These are phyloP conservation scores for Pocillopora damicornis DNA, from an alignment of 64 coral and sea anemone species.

Conservation along the genomic window DNA sequence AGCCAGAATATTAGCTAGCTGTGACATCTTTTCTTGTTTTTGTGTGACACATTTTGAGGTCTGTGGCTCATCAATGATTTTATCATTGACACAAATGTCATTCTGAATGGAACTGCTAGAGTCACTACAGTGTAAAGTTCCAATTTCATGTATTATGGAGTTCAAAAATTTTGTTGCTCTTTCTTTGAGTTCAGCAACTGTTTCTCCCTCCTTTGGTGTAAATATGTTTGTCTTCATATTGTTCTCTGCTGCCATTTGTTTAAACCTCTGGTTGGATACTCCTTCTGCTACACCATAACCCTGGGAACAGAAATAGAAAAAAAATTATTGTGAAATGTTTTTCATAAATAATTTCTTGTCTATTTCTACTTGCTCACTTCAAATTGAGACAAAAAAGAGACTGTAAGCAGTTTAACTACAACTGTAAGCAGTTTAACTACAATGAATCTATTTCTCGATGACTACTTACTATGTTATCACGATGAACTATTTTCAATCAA, in stretches of 20 bases:
- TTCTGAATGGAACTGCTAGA: not conserved
- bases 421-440: no score
- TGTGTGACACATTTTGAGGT: no score
- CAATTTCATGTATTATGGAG: not conserved
- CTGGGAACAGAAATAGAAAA: not conserved
- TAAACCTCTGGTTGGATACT: not conserved
- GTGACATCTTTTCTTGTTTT: not conserved
- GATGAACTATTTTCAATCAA: no score
- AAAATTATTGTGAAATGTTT: no score
- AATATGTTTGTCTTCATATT: slow-evolving; percentile 6
- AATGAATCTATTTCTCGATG: no score
- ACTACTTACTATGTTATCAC: no score
- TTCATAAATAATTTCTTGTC: no score
- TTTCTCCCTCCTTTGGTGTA: slow-evolving; percentile 26
- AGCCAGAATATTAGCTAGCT: not conserved
- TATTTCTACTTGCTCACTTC: no score
- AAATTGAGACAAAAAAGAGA: no score
- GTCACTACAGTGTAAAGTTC: not conserved
- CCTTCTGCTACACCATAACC: slow-evolving; percentile 15
- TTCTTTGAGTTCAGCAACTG: not conserved
- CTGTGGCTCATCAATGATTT: not conserved
- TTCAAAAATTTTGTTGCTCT: slow-evolving; percentile 11
- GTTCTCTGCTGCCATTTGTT: slow-evolving; percentile 16
- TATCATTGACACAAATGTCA: not conserved
- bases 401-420: no score